Percentiles rank a stretch among this genome's conserved stretches.
These are phyloP conservation scores for Vireo griseus DNA, from an alignment of 2,797 vertebrate species.

Conservation along the genomic window DNA sequence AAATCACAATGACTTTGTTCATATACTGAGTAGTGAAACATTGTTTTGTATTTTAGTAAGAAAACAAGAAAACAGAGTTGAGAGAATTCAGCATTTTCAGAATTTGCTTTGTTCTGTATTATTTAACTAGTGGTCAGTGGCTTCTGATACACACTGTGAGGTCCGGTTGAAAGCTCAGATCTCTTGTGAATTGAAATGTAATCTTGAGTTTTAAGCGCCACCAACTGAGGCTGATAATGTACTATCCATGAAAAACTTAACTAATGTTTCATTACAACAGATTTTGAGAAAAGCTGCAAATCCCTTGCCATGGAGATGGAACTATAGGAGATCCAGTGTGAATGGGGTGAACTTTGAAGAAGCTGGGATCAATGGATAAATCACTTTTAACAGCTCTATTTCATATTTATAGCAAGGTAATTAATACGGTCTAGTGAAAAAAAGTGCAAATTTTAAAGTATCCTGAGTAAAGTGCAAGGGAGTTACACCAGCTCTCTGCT, in stretches of 20 bases:
- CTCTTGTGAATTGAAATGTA: not conserved
- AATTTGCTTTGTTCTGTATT: not conserved
- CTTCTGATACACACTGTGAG: not conserved
- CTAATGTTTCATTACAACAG: not conserved
- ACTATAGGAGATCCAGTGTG: not conserved
- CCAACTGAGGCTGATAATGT: not conserved
- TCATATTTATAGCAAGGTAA: not conserved
- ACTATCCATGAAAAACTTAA: not conserved
- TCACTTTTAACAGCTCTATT: not conserved
- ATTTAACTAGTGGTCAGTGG: not conserved
- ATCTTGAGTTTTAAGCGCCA: not conserved
- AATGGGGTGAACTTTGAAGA: not conserved
- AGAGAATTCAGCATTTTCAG: slow-evolving; percentile 14
- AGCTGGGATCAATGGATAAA: not conserved
- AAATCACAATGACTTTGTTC: not conserved
- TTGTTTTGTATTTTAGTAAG: not conserved
- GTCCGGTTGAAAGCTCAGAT: not conserved
- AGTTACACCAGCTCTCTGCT: not conserved
- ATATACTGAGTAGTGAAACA: not conserved
- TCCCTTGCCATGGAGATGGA: not conserved
- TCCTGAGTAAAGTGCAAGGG: not conserved
- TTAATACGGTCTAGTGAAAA: not conserved
- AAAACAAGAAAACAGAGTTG: slow-evolving; percentile 14
- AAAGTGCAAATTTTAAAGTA: not conserved
- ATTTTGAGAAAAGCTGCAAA: not conserved